phyloP scores from a whole-genome alignment of 2,113 vertebrate species.

The Microcebus ravelobensis region DNA sequence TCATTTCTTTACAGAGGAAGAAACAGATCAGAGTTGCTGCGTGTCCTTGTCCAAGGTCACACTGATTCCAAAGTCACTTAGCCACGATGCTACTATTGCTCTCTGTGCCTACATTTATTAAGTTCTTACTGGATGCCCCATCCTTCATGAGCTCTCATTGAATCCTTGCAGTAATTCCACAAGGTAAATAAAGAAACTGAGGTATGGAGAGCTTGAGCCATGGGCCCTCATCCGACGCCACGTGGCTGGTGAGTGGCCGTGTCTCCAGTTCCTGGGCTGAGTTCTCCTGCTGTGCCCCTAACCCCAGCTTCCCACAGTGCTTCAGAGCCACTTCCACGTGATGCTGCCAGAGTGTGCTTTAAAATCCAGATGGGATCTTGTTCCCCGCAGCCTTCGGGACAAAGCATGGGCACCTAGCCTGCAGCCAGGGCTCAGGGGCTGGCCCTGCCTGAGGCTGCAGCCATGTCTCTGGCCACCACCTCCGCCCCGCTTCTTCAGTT shows the following conservation, averaged over 20 bases:
- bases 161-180: not conserved
- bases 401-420: not conserved
- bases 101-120: not conserved
- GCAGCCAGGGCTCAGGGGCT: too few relatives aligned
- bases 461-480: too few relatives aligned
- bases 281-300: not conserved
- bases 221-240: not conserved
- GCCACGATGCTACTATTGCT: not conserved
- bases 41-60: not conserved
- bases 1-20: not conserved
- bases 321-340: not conserved
- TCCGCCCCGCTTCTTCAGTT: not conserved
- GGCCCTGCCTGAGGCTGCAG: not conserved
- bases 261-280: not conserved
- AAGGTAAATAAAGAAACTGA: not conserved
- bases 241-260: accelerated
- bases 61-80: not conserved
- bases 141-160: not conserved
- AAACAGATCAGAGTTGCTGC: not conserved
- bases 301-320: not conserved
- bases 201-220: not conserved
- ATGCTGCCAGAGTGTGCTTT: not conserved
- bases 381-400: not conserved
- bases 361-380: not conserved
- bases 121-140: accelerated